phyloP scores from a whole-genome alignment of 2,888 invertebrate species.

The Sinohyriopsis cumingii region DNA sequence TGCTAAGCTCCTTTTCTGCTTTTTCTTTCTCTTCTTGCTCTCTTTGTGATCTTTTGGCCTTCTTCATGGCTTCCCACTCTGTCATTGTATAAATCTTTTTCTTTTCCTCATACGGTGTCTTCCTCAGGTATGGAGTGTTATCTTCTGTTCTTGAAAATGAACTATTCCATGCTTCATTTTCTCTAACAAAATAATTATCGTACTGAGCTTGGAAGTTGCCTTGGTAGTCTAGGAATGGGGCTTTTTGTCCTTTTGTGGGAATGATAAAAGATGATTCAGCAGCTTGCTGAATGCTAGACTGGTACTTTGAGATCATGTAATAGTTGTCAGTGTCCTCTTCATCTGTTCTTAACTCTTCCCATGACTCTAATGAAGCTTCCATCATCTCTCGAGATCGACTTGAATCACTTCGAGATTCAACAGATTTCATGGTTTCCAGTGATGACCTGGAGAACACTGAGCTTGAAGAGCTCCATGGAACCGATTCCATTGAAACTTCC shows the following conservation, averaged over 20 bases:
- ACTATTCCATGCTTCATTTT: conserved; percentile 29
- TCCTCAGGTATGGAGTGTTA: conserved; percentile 38
- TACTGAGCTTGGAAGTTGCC: conserved; percentile 49
- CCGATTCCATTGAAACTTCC: conserved; percentile 50
- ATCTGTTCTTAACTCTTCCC: conserved; percentile 39
- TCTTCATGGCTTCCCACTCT: conserved; percentile 67
- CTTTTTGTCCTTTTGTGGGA: conserved; percentile 28
- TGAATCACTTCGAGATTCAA: conserved; percentile 55
- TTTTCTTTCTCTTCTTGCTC: conserved; percentile 20
- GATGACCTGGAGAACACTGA: conserved; percentile 60
- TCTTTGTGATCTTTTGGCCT: conserved; percentile 38
- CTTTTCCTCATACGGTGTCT: conserved; percentile 60
- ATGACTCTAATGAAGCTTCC: conserved; percentile 69
- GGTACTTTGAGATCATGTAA: conserved; percentile 40
- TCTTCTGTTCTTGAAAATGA: conserved; percentile 23
- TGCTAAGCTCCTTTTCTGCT: conserved; percentile 14
- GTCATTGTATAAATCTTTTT: conserved; percentile 66
- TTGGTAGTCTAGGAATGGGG: conserved; percentile 55
- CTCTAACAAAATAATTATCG: conserved; percentile 30
- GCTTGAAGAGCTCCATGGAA: conserved; percentile 60
- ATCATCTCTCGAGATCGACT: conserved; percentile 58
- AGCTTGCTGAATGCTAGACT: conserved; percentile 33
- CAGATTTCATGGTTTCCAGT: conserved; percentile 58
- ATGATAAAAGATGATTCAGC: conserved; percentile 23
- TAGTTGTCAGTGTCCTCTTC: conserved; percentile 35